phyloP scores from a whole-genome alignment of 2,888 invertebrate species.

The Cantharis nigra region DNA sequence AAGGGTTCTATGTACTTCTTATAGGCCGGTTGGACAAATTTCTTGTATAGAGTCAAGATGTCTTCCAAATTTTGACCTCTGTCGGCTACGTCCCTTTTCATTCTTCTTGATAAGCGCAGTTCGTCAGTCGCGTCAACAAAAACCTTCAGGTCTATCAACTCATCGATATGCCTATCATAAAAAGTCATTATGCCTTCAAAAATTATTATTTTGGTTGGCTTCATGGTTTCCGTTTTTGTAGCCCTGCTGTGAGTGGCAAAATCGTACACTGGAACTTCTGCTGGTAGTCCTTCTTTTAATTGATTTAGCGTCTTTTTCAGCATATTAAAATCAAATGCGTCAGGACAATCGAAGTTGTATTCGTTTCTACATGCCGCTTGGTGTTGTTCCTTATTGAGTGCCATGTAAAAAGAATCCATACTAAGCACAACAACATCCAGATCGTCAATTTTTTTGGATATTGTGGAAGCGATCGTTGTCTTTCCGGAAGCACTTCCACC shows the following conservation, averaged over 20 bases:
- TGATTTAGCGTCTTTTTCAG: constrained; percentile 81
- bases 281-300: constrained; percentile 91
- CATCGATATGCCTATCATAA: constrained; percentile 80
- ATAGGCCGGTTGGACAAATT: constrained; percentile 97
- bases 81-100: constrained; percentile 86
- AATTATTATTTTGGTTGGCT: constrained; percentile 99
- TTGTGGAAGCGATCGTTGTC: constrained; percentile 97
- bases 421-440: constrained; percentile 98
- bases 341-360: constrained; percentile 99
- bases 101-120: constrained; percentile 86
- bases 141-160: constrained; percentile 95
- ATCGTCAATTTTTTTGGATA: constrained; percentile 91
- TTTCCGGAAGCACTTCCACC: constrained; percentile 99
- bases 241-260: constrained; percentile 92
- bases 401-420: constrained; percentile 99
- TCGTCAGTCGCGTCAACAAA: constrained; percentile 99
- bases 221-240: constrained; percentile 93
- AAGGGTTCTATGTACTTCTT: constrained; percentile 95
- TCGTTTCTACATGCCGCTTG: constrained; percentile 83
- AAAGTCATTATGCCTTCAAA: constrained; percentile 98
- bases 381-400: constrained; percentile 90
- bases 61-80: constrained; percentile 93
- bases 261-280: constrained; percentile 98
- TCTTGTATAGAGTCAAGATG: constrained; percentile 94
- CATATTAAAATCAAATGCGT: constrained; percentile 97